Percentiles rank a stretch among this genome's conserved stretches.
These are phyloP conservation scores for Sesamia nonagrioides DNA, from an alignment of 1,140 invertebrate genomes.

Conservation along the genomic window DNA sequence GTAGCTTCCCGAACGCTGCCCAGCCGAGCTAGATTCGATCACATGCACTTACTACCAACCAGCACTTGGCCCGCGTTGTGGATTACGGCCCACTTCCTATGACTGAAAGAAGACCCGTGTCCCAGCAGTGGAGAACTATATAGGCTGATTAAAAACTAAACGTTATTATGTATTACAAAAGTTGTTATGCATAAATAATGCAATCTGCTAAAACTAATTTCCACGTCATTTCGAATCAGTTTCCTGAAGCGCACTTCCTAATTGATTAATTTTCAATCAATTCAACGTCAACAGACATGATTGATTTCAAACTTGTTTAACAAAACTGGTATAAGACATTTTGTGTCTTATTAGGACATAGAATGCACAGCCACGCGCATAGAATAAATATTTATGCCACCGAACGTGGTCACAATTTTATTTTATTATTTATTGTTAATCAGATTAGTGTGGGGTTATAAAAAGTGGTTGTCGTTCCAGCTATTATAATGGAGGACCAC, in stretches of 20 bases:
- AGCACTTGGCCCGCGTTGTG: too few species aligned
- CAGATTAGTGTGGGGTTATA: constrained; percentile 64
- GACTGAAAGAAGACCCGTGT: too few species aligned
- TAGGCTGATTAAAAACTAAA: too few species aligned
- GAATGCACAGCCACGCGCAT: constrained; percentile 32
- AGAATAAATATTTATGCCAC: constrained; percentile 29
- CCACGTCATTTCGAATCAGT: too few species aligned
- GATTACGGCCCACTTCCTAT: too few species aligned
- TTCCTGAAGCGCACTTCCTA: neutral
- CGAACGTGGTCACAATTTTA: constrained; percentile 40
- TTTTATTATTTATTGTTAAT: constrained; percentile 65
- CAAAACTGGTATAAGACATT: neutral
- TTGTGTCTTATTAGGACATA: neutral
- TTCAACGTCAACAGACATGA: neutral
- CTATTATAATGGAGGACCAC: constrained; percentile 64
- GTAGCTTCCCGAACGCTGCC: too few species aligned
- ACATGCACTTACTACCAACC: too few species aligned
- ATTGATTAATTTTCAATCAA: neutral
- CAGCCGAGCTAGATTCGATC: too few species aligned
- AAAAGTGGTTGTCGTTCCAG: constrained; percentile 62
- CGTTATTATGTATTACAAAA: too few species aligned
- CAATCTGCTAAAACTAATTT: too few species aligned
- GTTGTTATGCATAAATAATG: too few species aligned
- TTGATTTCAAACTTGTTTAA: neutral
- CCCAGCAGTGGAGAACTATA: too few species aligned